Conservation (phyloP, 2,888 invertebrate genomes). For the Drosophila putrida region DNA sequence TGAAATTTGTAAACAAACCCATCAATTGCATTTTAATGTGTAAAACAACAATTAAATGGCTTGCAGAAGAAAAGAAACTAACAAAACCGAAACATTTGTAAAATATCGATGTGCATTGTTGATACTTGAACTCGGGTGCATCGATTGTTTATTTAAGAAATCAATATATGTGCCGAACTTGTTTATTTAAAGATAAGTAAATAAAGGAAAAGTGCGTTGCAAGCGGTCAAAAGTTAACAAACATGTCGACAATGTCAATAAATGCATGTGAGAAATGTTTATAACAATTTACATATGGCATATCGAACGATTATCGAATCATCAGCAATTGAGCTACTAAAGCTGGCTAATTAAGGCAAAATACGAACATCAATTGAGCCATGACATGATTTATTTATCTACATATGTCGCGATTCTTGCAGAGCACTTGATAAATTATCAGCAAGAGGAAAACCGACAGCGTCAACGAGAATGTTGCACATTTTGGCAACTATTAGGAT, state of each 20-base stretch:
- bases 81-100: background rate
- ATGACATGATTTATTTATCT: constrained; percentile 63
- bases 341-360: constrained; percentile 50
- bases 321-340: constrained; percentile 51
- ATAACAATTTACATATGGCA: constrained; percentile 37
- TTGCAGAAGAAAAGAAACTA: background rate
- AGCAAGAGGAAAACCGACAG: constrained; percentile 13
- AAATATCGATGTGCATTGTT: constrained; percentile 24
- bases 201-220: constrained; percentile 43
- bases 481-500: constrained; percentile 54
- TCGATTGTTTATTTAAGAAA: constrained; percentile 31
- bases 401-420: constrained; percentile 13
- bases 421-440: constrained; percentile 65
- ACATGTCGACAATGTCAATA: constrained; percentile 50
- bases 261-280: constrained; percentile 43
- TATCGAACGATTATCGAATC: constrained; percentile 53
- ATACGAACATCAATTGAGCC: constrained; percentile 60
- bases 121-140: constrained; percentile 20
- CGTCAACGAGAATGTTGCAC: constrained; percentile 48
- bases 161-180: constrained; percentile 28
- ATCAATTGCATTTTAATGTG: constrained; percentile 13
- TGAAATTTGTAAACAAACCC: constrained; percentile 9
- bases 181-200: constrained; percentile 44
- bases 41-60: constrained; percentile 18
- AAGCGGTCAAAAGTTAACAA: constrained; percentile 44